Conservation (phyloP, 2,113 vertebrate genomes). For the Zosterops pallidus region DNA sequence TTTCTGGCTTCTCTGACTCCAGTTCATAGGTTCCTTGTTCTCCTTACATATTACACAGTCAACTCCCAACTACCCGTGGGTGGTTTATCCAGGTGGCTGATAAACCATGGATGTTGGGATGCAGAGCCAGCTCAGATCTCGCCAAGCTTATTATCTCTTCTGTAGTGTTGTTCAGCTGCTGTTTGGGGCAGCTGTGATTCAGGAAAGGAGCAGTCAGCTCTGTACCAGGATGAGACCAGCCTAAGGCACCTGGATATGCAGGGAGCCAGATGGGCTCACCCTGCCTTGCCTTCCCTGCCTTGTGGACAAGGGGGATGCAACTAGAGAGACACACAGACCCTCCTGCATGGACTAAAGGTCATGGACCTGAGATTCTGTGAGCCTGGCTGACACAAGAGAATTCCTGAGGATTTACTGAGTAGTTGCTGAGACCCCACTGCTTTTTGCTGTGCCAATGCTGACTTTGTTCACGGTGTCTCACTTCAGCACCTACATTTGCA, state of each 20-base stretch:
- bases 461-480: background rate
- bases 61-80: background rate
- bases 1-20: background rate
- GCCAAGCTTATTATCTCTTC: background rate
- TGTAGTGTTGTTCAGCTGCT: background rate
- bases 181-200: background rate
- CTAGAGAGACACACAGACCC: background rate
- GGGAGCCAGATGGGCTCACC: fast-evolving
- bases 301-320: background rate
- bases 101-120: background rate
- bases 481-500: background rate
- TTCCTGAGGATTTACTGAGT: background rate
- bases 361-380: background rate
- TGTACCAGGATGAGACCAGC: background rate
- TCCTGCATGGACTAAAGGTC: background rate
- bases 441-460: background rate
- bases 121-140: background rate
- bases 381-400: background rate
- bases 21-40: fast-evolving
- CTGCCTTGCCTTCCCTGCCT: background rate
- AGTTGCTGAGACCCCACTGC: fast-evolving
- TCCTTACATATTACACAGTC: background rate
- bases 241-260: background rate
- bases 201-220: background rate
- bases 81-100: constrained; percentile 18